phyloP scores from a whole-genome alignment of 2,888 invertebrate species.

The Pinctada fucata region DNA sequence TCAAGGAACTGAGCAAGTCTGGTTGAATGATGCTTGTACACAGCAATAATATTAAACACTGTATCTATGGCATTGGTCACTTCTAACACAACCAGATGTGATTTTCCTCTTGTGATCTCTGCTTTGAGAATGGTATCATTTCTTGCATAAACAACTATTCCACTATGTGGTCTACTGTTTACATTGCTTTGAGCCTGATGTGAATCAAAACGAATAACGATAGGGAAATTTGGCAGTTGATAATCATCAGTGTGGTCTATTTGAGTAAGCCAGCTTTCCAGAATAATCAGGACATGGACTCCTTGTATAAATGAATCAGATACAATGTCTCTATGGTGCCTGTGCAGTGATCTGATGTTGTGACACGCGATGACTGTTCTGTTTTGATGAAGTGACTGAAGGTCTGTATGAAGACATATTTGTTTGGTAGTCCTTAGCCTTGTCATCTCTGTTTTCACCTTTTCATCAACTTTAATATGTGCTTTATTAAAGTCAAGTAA shows the following conservation, averaged over 20 bases:
- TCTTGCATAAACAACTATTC: not conserved
- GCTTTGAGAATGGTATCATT: not conserved
- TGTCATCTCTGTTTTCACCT: slow-evolving; percentile 20
- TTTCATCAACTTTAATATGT: slow-evolving; percentile 18
- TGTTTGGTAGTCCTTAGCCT: slow-evolving; percentile 7
- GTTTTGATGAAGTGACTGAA: not conserved
- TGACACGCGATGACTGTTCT: slow-evolving; percentile 3
- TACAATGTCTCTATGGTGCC: slow-evolving; percentile 6
- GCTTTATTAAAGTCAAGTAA: slow-evolving; percentile 12
- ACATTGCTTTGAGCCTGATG: not conserved
- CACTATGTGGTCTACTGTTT: slow-evolving; percentile 12
- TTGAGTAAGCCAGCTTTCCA: slow-evolving; percentile 4
- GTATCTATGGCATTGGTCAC: not conserved
- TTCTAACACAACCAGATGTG: not conserved
- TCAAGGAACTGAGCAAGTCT: not conserved
- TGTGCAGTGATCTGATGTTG: slow-evolving; percentile 11
- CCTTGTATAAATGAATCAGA: not conserved
- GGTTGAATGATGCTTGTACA: not conserved
- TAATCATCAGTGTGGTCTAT: too few relatives aligned
- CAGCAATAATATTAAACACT: slow-evolving; percentile 3
- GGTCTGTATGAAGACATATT: not conserved
- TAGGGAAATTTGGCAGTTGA: too few relatives aligned
- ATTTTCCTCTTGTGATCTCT: slow-evolving; percentile 3
- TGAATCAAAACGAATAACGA: not conserved
- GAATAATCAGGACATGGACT: slow-evolving; percentile 1